Evolutionary conservation across 1,140 invertebrate species (phyloP).

Genomic region (Zophobas atratus): DNA sequence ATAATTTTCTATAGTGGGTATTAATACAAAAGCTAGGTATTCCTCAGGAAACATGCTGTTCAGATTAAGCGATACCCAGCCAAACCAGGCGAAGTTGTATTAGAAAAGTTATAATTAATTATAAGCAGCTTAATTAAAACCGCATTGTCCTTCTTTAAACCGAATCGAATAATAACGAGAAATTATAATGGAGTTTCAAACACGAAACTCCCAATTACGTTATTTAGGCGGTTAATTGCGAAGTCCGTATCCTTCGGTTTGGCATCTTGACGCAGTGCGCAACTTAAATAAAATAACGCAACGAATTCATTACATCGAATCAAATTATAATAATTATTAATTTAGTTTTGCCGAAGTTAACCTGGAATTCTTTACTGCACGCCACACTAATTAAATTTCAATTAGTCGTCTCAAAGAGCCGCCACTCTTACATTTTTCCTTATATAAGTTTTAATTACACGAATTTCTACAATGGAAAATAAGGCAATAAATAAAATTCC

Average conservation of each 20-base stretch:
- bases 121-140: slow-evolving; percentile 16
- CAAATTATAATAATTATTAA: slow-evolving; percentile 5
- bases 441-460: slow-evolving; percentile 42
- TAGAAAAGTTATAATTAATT: slow-evolving; percentile 30
- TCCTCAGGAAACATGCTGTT: not conserved
- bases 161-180: slow-evolving; percentile 17
- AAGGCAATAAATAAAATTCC: slow-evolving; percentile 12
- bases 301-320: slow-evolving; percentile 6
- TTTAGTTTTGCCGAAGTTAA: not conserved
- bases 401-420: not conserved
- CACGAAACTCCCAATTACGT: slow-evolving; percentile 14
- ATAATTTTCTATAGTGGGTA: not conserved
- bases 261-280: slow-evolving; percentile 9
- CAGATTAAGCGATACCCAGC: not conserved
- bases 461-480: slow-evolving; percentile 19
- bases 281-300: not conserved
- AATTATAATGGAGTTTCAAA: slow-evolving; percentile 16
- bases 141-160: slow-evolving; percentile 17
- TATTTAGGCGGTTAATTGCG: slow-evolving; percentile 8
- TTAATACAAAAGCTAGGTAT: not conserved
- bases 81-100: not conserved
- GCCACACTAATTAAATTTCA: slow-evolving; percentile 25
- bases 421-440: slow-evolving; percentile 1
- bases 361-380: slow-evolving; percentile 1
- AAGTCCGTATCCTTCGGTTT: slow-evolving; percentile 3